Conservation (phyloP, 1,140 invertebrate genomes). For the Drosophila rufa region DNA sequence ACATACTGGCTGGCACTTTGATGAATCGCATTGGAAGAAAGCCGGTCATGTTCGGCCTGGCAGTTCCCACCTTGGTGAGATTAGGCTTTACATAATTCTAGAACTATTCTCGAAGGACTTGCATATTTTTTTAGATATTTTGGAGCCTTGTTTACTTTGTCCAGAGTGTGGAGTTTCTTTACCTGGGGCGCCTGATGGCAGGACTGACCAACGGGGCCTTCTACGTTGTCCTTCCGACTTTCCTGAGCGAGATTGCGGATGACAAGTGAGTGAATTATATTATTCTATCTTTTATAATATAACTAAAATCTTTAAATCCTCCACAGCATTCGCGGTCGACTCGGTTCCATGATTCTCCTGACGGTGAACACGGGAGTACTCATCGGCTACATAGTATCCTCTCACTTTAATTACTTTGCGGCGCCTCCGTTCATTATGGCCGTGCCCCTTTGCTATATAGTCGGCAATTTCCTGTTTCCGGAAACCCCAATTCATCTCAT, state of each 20-base stretch:
- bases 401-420: constrained; percentile 87
- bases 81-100: accelerated
- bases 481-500: constrained; percentile 92
- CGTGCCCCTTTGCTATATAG: constrained; percentile 89
- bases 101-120: background rate
- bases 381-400: constrained; percentile 90
- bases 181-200: constrained; percentile 78
- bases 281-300: background rate
- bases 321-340: constrained; percentile 89
- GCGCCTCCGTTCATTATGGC: constrained; percentile 89
- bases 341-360: constrained; percentile 93
- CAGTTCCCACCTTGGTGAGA: constrained; percentile 53
- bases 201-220: constrained; percentile 77
- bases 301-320: background rate
- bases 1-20: constrained; percentile 48
- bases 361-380: constrained; percentile 93
- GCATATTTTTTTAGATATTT: constrained; percentile 32
- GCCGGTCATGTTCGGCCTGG: constrained; percentile 46
- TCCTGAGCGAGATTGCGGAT: constrained; percentile 73
- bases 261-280: constrained; percentile 38
- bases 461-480: constrained; percentile 89
- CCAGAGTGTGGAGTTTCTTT: constrained; percentile 64
- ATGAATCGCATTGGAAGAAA: constrained; percentile 69
- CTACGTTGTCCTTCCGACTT: constrained; percentile 65
- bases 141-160: constrained; percentile 63